phyloP scores from a whole-genome alignment of 2,113 vertebrate genomes.

The Herpetotheres cachinnans region DNA sequence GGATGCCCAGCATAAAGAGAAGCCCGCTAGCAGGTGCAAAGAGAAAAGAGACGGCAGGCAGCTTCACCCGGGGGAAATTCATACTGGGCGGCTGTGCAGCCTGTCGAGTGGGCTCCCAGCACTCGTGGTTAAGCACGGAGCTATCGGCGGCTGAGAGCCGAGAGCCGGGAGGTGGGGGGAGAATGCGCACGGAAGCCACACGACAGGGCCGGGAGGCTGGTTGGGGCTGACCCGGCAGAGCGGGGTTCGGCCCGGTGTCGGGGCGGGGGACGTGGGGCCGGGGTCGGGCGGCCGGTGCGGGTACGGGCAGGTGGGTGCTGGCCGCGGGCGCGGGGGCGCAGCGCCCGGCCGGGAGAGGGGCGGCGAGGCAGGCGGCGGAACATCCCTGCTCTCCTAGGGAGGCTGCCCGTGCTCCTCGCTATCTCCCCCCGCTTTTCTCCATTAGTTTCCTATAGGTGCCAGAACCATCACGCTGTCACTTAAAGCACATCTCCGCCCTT shows the following conservation, averaged over 20 bases:
- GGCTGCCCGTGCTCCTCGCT: not conserved
- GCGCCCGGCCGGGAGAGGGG: no score
- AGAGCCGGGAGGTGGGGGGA: no score
- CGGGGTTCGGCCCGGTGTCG: not conserved
- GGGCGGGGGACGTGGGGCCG: rapidly evolving
- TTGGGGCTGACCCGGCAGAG: not conserved
- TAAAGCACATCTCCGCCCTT: not conserved
- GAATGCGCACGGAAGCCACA: rapidly evolving
- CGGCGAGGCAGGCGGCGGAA: not conserved
- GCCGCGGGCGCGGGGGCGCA: not conserved
- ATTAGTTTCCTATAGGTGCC: not conserved
- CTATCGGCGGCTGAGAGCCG: not conserved
- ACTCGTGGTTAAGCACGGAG: rapidly evolving
- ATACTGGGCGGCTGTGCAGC: no score
- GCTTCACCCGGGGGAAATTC: no score
- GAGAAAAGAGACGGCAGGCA: not conserved
- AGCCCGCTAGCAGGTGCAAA: not conserved
- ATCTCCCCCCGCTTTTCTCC: not conserved
- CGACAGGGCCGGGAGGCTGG: not conserved
- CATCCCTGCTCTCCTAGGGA: not conserved
- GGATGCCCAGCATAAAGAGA: not conserved
- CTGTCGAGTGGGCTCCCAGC: not conserved
- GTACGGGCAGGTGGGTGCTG: not conserved
- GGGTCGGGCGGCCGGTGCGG: rapidly evolving
- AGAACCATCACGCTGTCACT: not conserved